Percentiles rank a stretch among this genome's conserved stretches.
phyloP scores from a whole-genome alignment of 2,888 invertebrate genomes.

The Barypeithes pellucidus region DNA sequence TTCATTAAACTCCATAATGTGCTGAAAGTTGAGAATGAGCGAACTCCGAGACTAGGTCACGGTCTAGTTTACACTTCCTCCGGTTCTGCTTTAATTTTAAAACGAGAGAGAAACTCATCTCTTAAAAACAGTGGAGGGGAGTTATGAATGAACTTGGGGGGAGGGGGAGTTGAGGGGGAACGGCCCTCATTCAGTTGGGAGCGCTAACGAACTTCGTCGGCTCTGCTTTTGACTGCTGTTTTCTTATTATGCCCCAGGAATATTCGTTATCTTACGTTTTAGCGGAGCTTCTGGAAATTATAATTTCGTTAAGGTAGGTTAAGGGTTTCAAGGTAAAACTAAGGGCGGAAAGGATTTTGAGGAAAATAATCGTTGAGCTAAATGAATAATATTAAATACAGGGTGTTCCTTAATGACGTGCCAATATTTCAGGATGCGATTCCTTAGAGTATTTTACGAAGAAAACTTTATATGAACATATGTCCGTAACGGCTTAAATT shows the following conservation, averaged over 20 bases:
- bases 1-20: slow-evolving; percentile 54
- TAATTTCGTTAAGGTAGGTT: slow-evolving; percentile 48
- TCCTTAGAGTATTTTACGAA: too few species aligned
- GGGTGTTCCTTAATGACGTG: too few species aligned
- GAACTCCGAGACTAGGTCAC: slow-evolving; percentile 64
- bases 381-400: too few species aligned
- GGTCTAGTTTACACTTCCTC: slow-evolving; percentile 69
- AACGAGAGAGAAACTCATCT: slow-evolving; percentile 68
- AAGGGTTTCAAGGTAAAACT: not conserved
- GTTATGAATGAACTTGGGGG: slow-evolving; percentile 54
- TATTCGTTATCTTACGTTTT: slow-evolving; percentile 48
- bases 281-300: slow-evolving; percentile 35
- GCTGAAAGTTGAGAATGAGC: slow-evolving; percentile 54
- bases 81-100: slow-evolving; percentile 67
- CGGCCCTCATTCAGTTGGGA: slow-evolving; percentile 61
- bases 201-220: slow-evolving; percentile 62
- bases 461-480: too few species aligned
- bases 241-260: slow-evolving; percentile 48
- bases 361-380: not conserved
- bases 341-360: not conserved
- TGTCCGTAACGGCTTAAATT: too few species aligned
- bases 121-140: slow-evolving; percentile 66
- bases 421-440: too few species aligned
- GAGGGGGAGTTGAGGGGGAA: slow-evolving; percentile 53
- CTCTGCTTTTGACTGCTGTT: slow-evolving; percentile 50